A percentile compares a stretch with the other conserved stretches of the same genome.
Conservation (phyloP, 1,140 invertebrate species). For the Drosophila malerkotliana region DNA sequence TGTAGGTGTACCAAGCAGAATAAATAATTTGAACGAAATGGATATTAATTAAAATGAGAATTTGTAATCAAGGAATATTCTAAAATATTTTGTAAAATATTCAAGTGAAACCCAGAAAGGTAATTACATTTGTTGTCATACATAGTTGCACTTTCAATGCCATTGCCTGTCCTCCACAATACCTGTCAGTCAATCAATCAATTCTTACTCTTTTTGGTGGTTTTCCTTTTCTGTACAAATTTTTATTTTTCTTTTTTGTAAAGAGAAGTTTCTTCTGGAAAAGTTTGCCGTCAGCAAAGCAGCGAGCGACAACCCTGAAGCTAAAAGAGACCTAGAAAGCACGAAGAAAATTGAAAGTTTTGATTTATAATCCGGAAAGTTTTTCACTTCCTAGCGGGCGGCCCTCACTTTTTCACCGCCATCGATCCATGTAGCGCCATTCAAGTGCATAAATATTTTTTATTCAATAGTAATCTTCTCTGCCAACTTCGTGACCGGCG, state of each 20-base stretch:
- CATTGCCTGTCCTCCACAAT: constrained; percentile 21
- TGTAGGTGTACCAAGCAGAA: neutral
- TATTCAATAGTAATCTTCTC: constrained; percentile 45
- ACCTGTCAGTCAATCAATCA: constrained; percentile 72
- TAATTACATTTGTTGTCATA: constrained; percentile 64
- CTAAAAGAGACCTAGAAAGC: constrained; percentile 24
- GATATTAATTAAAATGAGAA: neutral
- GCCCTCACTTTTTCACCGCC: constrained; percentile 18
- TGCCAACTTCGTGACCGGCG: constrained; percentile 60
- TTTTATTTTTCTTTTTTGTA: neutral
- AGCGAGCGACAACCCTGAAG: constrained; percentile 42
- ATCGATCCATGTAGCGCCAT: constrained; percentile 67
- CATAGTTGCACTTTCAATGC: constrained; percentile 51
- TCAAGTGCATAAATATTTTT: constrained; percentile 79
- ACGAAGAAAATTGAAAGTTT: constrained; percentile 74
- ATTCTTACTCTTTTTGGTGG: constrained; percentile 52
- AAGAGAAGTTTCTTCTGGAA: constrained; percentile 34
- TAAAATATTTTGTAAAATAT: constrained; percentile 17
- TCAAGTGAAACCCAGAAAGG: constrained; percentile 2
- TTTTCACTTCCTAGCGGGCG: constrained; percentile 52
- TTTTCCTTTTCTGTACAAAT: constrained; percentile 1
- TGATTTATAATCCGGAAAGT: constrained; percentile 77
- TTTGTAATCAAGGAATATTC: neutral
- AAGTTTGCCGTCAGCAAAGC: constrained; percentile 68
- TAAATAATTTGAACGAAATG: neutral